Conservation (phyloP, 2,888 invertebrate species). For the Brachynemurus nebulosus region DNA sequence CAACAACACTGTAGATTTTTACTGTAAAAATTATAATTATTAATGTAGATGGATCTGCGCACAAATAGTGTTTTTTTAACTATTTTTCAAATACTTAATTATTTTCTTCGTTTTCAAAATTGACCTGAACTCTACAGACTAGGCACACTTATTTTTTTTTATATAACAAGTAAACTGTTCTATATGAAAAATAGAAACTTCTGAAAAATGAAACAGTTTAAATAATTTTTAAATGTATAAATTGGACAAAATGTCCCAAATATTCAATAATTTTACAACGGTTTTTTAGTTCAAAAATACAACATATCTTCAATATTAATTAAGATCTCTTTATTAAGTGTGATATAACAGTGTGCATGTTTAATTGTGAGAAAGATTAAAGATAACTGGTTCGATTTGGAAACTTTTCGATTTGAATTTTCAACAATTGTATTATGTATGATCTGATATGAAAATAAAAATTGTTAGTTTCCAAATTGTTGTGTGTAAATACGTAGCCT, state of each 20-base stretch:
- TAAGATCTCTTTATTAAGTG: conserved; percentile 30
- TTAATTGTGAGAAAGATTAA: background rate
- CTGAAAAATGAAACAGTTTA: conserved; percentile 34
- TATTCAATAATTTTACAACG: conserved; percentile 2
- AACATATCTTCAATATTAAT: conserved; percentile 21
- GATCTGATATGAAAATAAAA: too few relatives aligned
- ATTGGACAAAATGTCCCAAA: conserved; percentile 1
- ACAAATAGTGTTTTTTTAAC: conserved; percentile 21
- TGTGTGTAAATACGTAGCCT: too few relatives aligned
- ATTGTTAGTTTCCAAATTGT: too few relatives aligned
- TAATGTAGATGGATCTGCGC: conserved; percentile 28
- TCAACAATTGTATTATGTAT: too few relatives aligned
- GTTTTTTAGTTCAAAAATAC: conserved; percentile 1
- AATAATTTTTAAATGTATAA: conserved; percentile 20
- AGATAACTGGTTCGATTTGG: conserved; percentile 3
- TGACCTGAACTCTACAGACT: conserved; percentile 50
- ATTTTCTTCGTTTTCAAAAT: conserved; percentile 34
- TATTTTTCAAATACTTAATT: conserved; percentile 24
- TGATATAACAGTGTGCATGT: conserved; percentile 33
- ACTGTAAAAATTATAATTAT: conserved; percentile 1
- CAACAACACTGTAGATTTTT: background rate
- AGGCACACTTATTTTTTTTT: conserved; percentile 47
- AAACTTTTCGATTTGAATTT: too few relatives aligned
- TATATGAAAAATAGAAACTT: conserved; percentile 38
- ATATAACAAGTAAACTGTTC: conserved; percentile 41